Evolutionary conservation across 2,113 vertebrate species (phyloP).

Genomic region (Phalacrocorax pelagicus): DNA sequence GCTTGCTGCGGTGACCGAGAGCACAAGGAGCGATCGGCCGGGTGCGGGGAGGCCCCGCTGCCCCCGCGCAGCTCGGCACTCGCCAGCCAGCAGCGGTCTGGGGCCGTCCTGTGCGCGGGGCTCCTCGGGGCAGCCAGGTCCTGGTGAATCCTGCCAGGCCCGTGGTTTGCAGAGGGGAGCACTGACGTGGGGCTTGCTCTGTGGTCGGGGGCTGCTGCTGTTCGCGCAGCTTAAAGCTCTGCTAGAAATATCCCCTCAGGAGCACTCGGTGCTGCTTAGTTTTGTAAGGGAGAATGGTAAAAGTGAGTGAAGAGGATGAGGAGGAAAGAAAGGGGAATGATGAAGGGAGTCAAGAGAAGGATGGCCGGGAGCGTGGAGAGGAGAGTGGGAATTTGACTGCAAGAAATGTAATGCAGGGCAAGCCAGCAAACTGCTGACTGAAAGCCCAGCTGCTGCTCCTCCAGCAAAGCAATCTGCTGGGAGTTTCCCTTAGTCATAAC

Average conservation of each 20-base stretch:
- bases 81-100: fast-evolving
- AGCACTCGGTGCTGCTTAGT: neutral
- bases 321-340: neutral
- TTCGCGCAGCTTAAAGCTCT: neutral
- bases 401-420: neutral
- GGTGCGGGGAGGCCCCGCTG: neutral
- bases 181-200: neutral
- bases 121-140: neutral
- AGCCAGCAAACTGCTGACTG: neutral
- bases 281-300: neutral
- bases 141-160: neutral
- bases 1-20: neutral
- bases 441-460: neutral
- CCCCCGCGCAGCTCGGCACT: fast-evolving
- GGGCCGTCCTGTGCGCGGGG: neutral
- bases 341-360: neutral
- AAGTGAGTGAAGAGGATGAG: neutral
- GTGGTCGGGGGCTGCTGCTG: neutral
- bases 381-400: neutral
- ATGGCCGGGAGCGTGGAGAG: neutral
- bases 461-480: neutral
- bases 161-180: too few species aligned
- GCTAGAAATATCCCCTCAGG: neutral
- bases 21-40: too few species aligned
- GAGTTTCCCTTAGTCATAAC: neutral